phyloP scores from a whole-genome alignment of 2,113 vertebrate genomes.

The Psammodynastes pulverulentus region DNA sequence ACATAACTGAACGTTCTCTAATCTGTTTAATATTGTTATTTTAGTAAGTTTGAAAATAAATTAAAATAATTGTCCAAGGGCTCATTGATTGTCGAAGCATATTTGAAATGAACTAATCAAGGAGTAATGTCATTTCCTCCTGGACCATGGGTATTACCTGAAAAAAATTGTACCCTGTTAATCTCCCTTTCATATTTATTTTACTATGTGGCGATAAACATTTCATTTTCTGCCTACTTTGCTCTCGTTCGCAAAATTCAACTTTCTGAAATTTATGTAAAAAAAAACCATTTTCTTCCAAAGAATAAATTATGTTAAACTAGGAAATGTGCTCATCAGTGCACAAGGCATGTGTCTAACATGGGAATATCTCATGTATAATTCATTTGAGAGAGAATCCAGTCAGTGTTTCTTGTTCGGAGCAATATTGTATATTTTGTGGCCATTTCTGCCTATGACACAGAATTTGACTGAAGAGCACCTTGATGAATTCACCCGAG shows the following conservation, averaged over 20 bases:
- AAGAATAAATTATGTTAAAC: not conserved
- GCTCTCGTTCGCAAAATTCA: constrained; percentile 2
- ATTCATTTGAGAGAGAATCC: not conserved
- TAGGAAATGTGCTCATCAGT: not conserved
- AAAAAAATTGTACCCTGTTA: not conserved
- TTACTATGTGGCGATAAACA: not conserved
- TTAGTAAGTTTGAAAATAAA: not conserved
- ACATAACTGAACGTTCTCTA: not conserved
- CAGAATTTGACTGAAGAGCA: not conserved
- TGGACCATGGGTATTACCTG: not conserved
- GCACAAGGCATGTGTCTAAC: not conserved
- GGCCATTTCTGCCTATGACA: not conserved
- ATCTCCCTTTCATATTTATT: not conserved
- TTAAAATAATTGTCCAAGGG: not conserved
- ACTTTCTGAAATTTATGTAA: constrained; percentile 30
- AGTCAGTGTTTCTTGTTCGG: not conserved
- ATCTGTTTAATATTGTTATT: not conserved
- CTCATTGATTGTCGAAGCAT: not conserved
- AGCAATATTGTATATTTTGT: not conserved
- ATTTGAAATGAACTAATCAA: constrained; percentile 3
- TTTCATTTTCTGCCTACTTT: constrained; percentile 9
- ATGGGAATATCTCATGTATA: not conserved
- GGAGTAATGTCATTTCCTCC: not conserved
- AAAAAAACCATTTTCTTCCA: not conserved
- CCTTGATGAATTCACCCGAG: not conserved